Evolutionary conservation across 1,140 invertebrate species (phyloP).

Genomic region (Scylla paramamosain): DNA sequence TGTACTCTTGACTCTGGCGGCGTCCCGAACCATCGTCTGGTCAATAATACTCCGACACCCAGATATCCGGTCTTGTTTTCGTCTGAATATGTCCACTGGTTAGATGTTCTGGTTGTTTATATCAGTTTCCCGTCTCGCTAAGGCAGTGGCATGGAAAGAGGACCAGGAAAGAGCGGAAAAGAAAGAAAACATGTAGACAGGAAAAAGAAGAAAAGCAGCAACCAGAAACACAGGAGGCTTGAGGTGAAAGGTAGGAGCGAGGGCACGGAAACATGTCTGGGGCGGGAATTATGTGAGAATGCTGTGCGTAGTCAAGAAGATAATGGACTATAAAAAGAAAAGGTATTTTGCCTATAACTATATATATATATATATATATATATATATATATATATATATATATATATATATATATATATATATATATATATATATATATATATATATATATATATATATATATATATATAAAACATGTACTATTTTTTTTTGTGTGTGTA

Average conservation of each 20-base stretch:
- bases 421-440: too few species aligned
- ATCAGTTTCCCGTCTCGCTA: not conserved
- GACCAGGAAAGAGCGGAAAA: not conserved
- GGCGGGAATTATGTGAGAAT: too few species aligned
- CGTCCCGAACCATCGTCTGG: slow-evolving; percentile 7
- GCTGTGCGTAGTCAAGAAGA: too few species aligned
- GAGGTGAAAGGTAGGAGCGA: not conserved
- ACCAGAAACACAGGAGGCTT: not conserved
- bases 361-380: too few species aligned
- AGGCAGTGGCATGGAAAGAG: not conserved
- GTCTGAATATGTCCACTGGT: not conserved
- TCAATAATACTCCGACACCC: not conserved
- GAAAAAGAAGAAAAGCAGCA: not conserved
- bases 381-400: too few species aligned
- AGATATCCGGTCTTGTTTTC: slow-evolving; percentile 26
- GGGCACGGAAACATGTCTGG: not conserved
- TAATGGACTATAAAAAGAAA: too few species aligned
- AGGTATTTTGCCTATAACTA: too few species aligned
- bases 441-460: too few species aligned
- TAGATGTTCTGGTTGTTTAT: slow-evolving; percentile 1
- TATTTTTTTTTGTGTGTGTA: too few species aligned
- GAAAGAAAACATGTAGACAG: not conserved
- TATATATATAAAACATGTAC: too few species aligned
- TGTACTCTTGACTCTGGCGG: slow-evolving; percentile 39
- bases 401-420: too few species aligned